phyloP scores from a whole-genome alignment of 2,797 vertebrate genomes.

The Arnoldichthys spilopterus region DNA sequence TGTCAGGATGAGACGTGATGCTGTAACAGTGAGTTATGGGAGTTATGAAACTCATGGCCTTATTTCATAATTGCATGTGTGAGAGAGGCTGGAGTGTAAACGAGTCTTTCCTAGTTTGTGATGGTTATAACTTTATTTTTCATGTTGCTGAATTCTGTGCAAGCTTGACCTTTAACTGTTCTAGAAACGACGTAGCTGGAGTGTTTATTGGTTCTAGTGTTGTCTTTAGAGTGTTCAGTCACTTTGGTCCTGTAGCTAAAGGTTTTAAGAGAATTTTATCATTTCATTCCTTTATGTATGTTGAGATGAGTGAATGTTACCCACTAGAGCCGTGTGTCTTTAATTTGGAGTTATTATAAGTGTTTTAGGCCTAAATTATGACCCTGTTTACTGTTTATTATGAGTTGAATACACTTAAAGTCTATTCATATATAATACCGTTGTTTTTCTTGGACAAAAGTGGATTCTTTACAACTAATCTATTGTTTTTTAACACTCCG shows the following conservation, averaged over 20 bases:
- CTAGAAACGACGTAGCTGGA: not conserved
- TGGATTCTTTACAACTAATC: too few species aligned
- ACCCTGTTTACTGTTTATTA: too few species aligned
- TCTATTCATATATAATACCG: too few species aligned
- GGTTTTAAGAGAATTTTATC: too few species aligned
- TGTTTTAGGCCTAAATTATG: too few species aligned
- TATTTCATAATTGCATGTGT: constrained; percentile 33
- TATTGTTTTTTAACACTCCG: too few species aligned
- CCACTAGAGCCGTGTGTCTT: too few species aligned
- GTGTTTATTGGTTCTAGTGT: not conserved
- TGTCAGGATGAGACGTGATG: not conserved
- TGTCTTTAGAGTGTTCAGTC: not conserved
- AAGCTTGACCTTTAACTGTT: not conserved
- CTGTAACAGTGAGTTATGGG: not conserved
- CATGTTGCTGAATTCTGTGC: not conserved
- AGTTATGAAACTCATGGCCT: constrained; percentile 20
- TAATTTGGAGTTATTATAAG: too few species aligned
- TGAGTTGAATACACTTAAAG: too few species aligned
- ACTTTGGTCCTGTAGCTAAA: not conserved
- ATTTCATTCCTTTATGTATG: too few species aligned
- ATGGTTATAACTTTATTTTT: not conserved
- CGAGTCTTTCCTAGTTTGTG: constrained; percentile 1
- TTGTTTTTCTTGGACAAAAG: too few species aligned
- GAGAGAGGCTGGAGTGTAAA: not conserved
- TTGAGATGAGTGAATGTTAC: too few species aligned